These are phyloP conservation scores for Anastrepha ludens DNA, from an alignment of 1,140 invertebrate genomes.

Conservation along the genomic window DNA sequence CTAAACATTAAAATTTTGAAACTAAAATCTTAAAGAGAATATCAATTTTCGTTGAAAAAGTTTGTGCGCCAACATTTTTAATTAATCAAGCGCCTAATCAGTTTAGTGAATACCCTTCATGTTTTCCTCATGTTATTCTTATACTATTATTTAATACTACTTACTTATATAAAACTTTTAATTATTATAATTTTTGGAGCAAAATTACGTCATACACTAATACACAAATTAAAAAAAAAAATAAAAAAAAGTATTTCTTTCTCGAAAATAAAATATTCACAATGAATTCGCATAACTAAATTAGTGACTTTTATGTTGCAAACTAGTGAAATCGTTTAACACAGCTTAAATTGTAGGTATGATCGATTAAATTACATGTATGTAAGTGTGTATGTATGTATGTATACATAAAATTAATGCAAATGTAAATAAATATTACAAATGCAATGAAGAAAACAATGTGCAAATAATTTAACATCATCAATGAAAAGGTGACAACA, in stretches of 20 bases:
- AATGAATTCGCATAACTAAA: constrained; percentile 48
- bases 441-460: constrained; percentile 3
- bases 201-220: neutral
- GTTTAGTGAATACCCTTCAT: neutral
- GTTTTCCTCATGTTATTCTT: neutral
- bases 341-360: constrained; percentile 45
- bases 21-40: too few relatives aligned
- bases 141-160: neutral
- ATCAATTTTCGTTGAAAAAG: too few relatives aligned
- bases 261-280: neutral
- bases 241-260: neutral
- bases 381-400: neutral
- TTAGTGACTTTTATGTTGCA: constrained; percentile 51
- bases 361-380: neutral
- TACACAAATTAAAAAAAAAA: neutral
- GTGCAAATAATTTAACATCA: constrained; percentile 33
- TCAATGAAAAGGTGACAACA: constrained; percentile 36
- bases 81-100: neutral
- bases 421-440: constrained; percentile 28
- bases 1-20: too few relatives aligned
- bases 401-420: neutral
- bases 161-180: neutral
- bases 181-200: neutral
- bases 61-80: neutral
- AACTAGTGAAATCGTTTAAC: constrained; percentile 37